A percentile compares a stretch with the other conserved stretches of the same genome.
These are phyloP conservation scores for Leucoptera coffeella DNA, from an alignment of 2,888 invertebrate species.

Conservation along the genomic window DNA sequence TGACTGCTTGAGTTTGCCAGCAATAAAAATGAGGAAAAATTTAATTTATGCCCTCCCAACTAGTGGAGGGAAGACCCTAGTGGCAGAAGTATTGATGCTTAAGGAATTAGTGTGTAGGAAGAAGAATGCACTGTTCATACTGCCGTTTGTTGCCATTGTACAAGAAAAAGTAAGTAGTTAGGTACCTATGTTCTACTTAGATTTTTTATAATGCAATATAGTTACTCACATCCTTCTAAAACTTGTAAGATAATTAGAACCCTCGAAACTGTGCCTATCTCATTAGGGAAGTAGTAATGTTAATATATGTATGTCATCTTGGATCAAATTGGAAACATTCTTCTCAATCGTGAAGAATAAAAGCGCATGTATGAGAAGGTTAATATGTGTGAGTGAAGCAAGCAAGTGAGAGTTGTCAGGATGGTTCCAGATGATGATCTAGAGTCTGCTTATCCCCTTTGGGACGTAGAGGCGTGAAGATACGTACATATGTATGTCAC, in stretches of 20 bases:
- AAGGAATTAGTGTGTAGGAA: conserved; percentile 74
- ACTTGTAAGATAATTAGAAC: conserved; percentile 1
- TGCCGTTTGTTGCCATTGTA: conserved; percentile 94
- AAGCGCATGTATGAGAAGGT: too few species aligned
- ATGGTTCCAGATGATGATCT: too few species aligned
- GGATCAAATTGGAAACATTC: too few species aligned
- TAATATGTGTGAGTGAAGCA: too few species aligned
- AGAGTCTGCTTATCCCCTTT: too few species aligned
- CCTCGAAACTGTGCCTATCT: not conserved
- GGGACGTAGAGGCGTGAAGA: too few species aligned
- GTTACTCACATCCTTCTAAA: not conserved
- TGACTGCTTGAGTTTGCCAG: conserved; percentile 78
- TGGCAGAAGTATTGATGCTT: conserved; percentile 91
- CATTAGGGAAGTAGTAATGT: too few species aligned
- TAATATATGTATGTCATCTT: too few species aligned
- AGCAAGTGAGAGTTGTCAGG: too few species aligned
- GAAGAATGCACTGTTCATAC: conserved; percentile 79
- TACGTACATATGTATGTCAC: too few species aligned
- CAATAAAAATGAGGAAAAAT: conserved; percentile 67
- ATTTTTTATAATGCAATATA: too few species aligned
- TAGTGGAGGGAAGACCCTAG: conserved; percentile 95
- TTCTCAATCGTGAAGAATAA: too few species aligned
- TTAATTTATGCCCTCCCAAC: conserved; percentile 91
- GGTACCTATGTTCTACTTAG: not conserved
- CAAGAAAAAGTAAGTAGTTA: conserved; percentile 79